Percentiles rank a stretch among this genome's conserved stretches.
Evolutionary conservation across 2,888 invertebrate genomes (phyloP).

Genomic region (Apodemia duryi): DNA sequence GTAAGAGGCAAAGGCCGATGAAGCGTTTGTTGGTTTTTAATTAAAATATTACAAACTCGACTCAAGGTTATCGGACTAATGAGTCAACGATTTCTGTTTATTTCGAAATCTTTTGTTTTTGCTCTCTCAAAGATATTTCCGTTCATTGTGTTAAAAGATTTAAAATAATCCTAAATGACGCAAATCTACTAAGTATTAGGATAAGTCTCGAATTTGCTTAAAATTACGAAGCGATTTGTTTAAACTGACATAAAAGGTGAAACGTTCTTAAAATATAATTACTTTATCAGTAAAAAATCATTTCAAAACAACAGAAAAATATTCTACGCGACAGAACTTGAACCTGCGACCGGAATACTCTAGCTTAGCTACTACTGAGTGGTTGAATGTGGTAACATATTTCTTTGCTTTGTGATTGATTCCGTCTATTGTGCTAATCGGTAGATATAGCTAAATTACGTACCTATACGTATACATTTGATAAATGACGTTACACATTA

Average conservation of each 20-base stretch:
- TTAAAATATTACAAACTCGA: conserved; percentile 61
- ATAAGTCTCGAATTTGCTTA: background rate
- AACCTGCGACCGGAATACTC: no score
- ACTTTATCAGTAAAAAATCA: background rate
- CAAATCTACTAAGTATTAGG: background rate
- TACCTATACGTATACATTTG: no score
- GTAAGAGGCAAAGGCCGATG: conserved; percentile 57
- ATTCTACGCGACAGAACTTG: no score
- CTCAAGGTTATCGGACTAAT: conserved; percentile 66
- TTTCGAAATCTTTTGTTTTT: conserved; percentile 28
- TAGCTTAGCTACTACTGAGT: no score
- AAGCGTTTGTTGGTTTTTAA: conserved; percentile 68
- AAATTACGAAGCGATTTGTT: background rate
- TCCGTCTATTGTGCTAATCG: no score
- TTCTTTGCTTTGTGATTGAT: no score
- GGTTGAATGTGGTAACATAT: no score
- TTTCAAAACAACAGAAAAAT: background rate
- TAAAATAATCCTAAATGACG: background rate
- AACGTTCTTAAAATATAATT: background rate
- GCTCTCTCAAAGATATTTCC: conserved; percentile 14
- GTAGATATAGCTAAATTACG: no score
- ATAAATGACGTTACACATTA: no score
- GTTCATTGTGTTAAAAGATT: conserved; percentile 3
- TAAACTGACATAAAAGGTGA: background rate
- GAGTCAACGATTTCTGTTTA: conserved; percentile 59